Conservation (phyloP, 2,888 invertebrate genomes). For the Eupithecia abbreviata region DNA sequence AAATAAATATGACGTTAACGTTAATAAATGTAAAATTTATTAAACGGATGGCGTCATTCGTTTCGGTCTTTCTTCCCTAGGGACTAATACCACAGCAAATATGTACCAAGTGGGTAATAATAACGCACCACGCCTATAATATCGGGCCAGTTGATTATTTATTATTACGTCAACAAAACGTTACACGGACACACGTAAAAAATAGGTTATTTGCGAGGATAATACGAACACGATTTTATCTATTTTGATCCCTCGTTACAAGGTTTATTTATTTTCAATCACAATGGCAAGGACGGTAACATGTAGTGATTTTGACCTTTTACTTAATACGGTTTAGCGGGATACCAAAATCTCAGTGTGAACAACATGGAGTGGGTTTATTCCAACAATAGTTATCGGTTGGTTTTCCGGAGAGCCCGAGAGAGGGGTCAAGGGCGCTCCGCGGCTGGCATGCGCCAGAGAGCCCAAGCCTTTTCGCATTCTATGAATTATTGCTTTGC, state of each 20-base stretch:
- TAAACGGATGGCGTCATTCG: neutral
- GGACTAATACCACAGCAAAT: neutral
- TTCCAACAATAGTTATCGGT: slow-evolving; percentile 47
- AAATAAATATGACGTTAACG: neutral
- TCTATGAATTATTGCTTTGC: slow-evolving; percentile 55
- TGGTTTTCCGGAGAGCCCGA: slow-evolving; percentile 54
- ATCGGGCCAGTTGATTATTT: slow-evolving; percentile 7
- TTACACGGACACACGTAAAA: neutral
- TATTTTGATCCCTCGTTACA: slow-evolving; percentile 5
- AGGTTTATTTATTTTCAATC: slow-evolving; percentile 16
- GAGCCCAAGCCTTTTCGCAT: slow-evolving; percentile 54
- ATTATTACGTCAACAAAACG: slow-evolving; percentile 8
- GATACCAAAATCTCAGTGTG: slow-evolving; percentile 35
- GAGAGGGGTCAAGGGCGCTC: slow-evolving; percentile 69
- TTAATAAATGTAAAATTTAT: neutral
- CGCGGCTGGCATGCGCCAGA: slow-evolving; percentile 53
- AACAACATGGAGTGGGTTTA: slow-evolving; percentile 44
- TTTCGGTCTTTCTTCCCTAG: neutral
- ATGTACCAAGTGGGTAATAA: neutral
- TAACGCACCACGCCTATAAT: neutral
- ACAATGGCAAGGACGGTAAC: slow-evolving; percentile 14
- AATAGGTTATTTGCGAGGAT: slow-evolving; percentile 8
- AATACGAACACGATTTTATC: slow-evolving; percentile 7
- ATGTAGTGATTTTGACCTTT: slow-evolving; percentile 30
- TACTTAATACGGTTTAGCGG: slow-evolving; percentile 30